Percentiles rank a stretch among this genome's conserved stretches.
phyloP scores from a whole-genome alignment of 2,797 vertebrate species.

The Halcyon leucocephala region DNA sequence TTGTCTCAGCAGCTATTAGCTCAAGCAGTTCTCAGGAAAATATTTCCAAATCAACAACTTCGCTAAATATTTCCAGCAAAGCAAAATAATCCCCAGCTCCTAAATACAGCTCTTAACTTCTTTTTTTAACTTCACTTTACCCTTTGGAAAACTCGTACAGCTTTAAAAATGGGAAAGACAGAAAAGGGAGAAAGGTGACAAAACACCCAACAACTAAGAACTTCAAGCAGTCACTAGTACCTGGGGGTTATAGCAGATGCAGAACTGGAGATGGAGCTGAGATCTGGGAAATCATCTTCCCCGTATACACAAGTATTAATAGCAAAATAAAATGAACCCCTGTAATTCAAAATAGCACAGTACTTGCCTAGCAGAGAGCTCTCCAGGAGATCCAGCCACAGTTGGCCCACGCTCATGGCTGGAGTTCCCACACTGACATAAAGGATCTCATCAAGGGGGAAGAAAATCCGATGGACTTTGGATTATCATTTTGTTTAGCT shows the following conservation, averaged over 20 bases:
- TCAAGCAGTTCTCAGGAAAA: slow-evolving; percentile 71
- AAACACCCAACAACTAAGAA: neutral
- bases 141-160: neutral
- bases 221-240: neutral
- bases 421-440: neutral
- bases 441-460: neutral
- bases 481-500: neutral
- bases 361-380: neutral
- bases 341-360: neutral
- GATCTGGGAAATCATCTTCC: neutral
- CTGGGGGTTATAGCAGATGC: neutral
- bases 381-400: neutral
- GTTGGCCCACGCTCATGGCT: neutral
- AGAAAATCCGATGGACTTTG: neutral
- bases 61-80: slow-evolving; percentile 66
- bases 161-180: neutral
- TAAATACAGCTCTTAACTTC: slow-evolving; percentile 19
- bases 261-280: neutral
- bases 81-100: slow-evolving; percentile 45
- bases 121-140: slow-evolving; percentile 30
- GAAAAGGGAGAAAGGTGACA: neutral
- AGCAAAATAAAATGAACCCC: neutral
- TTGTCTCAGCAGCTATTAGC: slow-evolving; percentile 68
- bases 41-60: slow-evolving; percentile 68
- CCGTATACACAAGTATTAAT: neutral